These are phyloP conservation scores for Ariopsis seemanni DNA, from an alignment of 2,113 vertebrate genomes.

Conservation along the genomic window DNA sequence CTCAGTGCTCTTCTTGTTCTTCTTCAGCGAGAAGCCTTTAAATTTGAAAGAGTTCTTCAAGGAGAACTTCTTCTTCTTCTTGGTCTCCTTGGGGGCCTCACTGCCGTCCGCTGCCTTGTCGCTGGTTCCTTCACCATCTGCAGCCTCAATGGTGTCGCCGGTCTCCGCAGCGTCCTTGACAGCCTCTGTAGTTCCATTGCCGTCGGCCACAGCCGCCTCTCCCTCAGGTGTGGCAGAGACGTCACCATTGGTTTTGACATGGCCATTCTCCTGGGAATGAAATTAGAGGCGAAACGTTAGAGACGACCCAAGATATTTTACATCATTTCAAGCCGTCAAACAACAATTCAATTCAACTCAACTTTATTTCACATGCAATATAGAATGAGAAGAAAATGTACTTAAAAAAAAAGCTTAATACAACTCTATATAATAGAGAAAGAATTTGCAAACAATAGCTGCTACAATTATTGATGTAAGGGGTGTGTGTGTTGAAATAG, in stretches of 20 bases:
- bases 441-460: too few relatives aligned
- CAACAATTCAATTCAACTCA: too few relatives aligned
- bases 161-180: slow-evolving; percentile 72
- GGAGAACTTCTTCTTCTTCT: slow-evolving; percentile 96
- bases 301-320: too few relatives aligned
- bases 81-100: slow-evolving; percentile 75
- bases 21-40: slow-evolving; percentile 88
- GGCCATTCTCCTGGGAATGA: slow-evolving; percentile 87
- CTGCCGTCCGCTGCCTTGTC: slow-evolving; percentile 67
- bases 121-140: slow-evolving; percentile 66
- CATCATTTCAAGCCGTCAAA: too few relatives aligned
- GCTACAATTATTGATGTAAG: too few relatives aligned
- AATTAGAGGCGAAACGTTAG: not conserved
- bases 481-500: too few relatives aligned
- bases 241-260: slow-evolving; percentile 88
- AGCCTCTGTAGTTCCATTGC: slow-evolving; percentile 78
- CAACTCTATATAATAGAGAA: too few relatives aligned
- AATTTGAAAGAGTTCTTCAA: slow-evolving; percentile 94
- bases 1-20: slow-evolving; percentile 82
- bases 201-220: slow-evolving; percentile 72
- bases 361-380: too few relatives aligned
- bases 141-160: slow-evolving; percentile 81
- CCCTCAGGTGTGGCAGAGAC: slow-evolving; percentile 81
- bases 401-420: too few relatives aligned
- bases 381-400: too few relatives aligned